phyloP scores from a whole-genome alignment of 2,113 vertebrate genomes.

The Brachyistius frenatus region DNA sequence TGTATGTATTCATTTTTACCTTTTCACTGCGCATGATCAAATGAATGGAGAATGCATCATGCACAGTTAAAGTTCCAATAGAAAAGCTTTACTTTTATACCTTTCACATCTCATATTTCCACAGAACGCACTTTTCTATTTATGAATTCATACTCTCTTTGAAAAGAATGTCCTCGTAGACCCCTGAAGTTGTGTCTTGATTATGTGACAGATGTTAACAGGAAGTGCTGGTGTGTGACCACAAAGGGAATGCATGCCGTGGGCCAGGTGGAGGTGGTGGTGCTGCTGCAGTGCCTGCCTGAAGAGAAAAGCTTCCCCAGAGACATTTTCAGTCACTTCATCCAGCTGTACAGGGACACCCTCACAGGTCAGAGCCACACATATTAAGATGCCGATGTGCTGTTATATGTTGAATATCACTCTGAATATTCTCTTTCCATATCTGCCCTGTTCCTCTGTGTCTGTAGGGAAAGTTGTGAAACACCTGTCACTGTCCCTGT shows the following conservation, averaged over 20 bases:
- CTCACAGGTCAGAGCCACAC: conserved; percentile 88
- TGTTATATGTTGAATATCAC: too few relatives aligned
- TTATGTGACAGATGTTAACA: conserved; percentile 90
- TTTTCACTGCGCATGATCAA: not conserved
- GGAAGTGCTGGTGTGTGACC: conserved; percentile 95
- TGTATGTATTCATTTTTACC: conserved; percentile 83
- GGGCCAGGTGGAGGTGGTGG: conserved; percentile 94
- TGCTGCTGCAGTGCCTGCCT: conserved; percentile 90
- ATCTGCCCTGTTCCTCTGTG: not conserved
- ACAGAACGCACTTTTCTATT: not conserved
- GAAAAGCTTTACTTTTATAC: too few relatives aligned
- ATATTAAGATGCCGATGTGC: not conserved
- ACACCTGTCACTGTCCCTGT: conserved; percentile 90
- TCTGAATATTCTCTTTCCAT: not conserved
- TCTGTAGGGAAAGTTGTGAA: conserved; percentile 89
- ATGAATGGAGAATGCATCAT: not conserved
- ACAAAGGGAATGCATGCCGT: conserved; percentile 94
- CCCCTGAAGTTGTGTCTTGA: conserved; percentile 49
- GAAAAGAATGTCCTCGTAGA: not conserved
- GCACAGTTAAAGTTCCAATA: too few relatives aligned
- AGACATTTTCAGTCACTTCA: conserved; percentile 92
- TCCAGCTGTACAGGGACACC: conserved; percentile 93
- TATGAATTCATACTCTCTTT: not conserved
- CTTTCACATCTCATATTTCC: too few relatives aligned
- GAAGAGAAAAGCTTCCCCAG: conserved; percentile 92